These are phyloP conservation scores for Barypeithes pellucidus DNA, from an alignment of 2,888 invertebrate genomes.

Conservation along the genomic window DNA sequence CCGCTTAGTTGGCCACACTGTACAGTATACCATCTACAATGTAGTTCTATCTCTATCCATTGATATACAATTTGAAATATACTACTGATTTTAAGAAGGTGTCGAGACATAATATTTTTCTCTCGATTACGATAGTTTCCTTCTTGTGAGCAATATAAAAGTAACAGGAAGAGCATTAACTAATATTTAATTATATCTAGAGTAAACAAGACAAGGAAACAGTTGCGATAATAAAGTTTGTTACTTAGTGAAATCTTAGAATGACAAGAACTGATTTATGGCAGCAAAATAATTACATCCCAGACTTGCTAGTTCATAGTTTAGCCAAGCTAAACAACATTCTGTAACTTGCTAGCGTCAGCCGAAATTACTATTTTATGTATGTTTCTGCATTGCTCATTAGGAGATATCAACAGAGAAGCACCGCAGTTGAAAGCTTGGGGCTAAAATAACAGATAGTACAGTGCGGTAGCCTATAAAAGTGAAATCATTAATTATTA, in stretches of 20 bases:
- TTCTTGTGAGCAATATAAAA: too few species aligned
- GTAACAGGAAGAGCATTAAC: too few species aligned
- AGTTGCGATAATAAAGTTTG: neutral
- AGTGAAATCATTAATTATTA: neutral
- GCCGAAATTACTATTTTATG: conserved; percentile 38
- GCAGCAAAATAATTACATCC: conserved; percentile 9
- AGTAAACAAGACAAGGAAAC: neutral
- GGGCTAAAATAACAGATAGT: conserved; percentile 14
- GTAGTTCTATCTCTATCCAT: too few species aligned
- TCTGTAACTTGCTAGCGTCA: conserved; percentile 33
- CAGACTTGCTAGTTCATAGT: neutral
- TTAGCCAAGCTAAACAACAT: conserved; percentile 20
- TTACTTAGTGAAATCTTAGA: neutral
- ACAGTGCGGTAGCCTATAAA: neutral
- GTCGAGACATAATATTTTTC: too few species aligned
- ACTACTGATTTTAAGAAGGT: too few species aligned
- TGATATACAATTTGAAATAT: too few species aligned
- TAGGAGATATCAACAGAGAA: conserved; percentile 20
- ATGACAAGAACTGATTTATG: conserved; percentile 23
- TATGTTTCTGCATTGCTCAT: conserved; percentile 34
- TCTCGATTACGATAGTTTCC: too few species aligned
- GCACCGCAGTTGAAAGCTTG: conserved; percentile 8
- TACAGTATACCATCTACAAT: too few species aligned
- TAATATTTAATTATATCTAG: too few species aligned
- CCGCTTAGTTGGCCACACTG: too few species aligned